phyloP scores from a whole-genome alignment of 53 echinoderm and acorn worm species.

The Mesocentrotus franciscanus region DNA sequence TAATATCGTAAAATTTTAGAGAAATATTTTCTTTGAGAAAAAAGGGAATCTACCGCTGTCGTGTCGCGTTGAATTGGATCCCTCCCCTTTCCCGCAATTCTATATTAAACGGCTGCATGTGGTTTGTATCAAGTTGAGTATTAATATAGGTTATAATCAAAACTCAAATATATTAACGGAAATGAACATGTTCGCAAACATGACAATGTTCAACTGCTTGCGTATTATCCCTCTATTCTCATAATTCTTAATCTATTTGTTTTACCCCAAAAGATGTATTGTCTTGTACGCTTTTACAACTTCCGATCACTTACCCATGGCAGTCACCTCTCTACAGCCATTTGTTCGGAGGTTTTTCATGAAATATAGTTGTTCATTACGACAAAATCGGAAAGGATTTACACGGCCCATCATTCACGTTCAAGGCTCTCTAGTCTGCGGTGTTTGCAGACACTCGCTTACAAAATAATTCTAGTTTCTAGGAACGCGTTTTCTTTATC shows the following conservation, averaged over 20 bases:
- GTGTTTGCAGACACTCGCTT: not conserved
- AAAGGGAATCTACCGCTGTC: too few species aligned
- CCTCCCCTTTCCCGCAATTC: too few species aligned
- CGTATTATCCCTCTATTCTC: not conserved
- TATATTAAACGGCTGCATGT: not conserved
- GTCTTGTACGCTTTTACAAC: not conserved
- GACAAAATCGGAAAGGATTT: not conserved
- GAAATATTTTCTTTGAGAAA: too few species aligned
- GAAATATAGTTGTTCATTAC: not conserved
- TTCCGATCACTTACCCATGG: not conserved
- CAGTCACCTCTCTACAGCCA: not conserved
- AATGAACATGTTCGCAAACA: not conserved
- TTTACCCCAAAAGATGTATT: not conserved
- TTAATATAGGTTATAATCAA: not conserved
- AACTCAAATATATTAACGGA: not conserved
- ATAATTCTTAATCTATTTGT: not conserved
- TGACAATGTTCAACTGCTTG: not conserved
- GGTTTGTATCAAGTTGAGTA: not conserved
- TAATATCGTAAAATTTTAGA: too few species aligned
- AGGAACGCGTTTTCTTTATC: not conserved
- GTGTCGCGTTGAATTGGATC: too few species aligned
- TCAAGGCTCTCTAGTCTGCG: slow-evolving; percentile 1
- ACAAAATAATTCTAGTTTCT: not conserved
- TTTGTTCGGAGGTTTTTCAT: not conserved
- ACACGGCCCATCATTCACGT: not conserved